These are phyloP conservation scores for Theonella swinhoei DNA, from an alignment of 37 sponge, comb jelly and placozoan species.

Conservation along the genomic window DNA sequence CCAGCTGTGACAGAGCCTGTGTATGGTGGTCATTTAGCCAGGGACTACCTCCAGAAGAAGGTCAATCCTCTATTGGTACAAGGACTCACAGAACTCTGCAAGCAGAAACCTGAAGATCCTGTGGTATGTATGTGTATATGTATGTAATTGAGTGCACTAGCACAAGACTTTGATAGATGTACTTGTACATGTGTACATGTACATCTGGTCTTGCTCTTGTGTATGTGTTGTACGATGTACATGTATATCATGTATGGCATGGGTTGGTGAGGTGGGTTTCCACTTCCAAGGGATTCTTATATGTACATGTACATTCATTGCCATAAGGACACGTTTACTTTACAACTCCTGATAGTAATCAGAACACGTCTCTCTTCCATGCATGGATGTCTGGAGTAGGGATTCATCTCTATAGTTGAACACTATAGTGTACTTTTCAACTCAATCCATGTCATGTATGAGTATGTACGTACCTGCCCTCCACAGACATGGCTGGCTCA, in stretches of 20 bases:
- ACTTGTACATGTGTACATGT: slow-evolving; percentile 10
- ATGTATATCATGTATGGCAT: neutral
- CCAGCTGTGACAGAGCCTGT: slow-evolving; percentile 46
- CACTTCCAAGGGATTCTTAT: too few species aligned
- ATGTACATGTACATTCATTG: too few species aligned
- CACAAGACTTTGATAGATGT: neutral
- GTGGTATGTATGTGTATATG: slow-evolving; percentile 70
- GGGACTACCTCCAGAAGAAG: slow-evolving; percentile 82
- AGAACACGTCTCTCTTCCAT: too few species aligned
- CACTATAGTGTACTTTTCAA: slow-evolving; percentile 3
- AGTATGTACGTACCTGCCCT: neutral
- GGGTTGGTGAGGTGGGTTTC: too few species aligned
- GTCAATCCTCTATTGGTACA: slow-evolving; percentile 84
- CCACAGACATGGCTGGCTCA: slow-evolving; percentile 89
- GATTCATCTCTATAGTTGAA: too few species aligned
- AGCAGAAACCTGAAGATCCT: slow-evolving; percentile 92
- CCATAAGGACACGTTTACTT: too few species aligned
- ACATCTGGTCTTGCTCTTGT: neutral
- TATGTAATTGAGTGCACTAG: neutral
- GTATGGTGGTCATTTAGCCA: slow-evolving; percentile 38
- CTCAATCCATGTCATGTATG: slow-evolving; percentile 9
- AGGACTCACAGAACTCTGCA: slow-evolving; percentile 92
- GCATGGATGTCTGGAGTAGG: too few species aligned
- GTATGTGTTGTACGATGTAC: neutral
- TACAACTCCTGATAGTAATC: too few species aligned